Evolutionary conservation across 2,797 vertebrate species (phyloP), one percentile per base, ranked within the genome.

Genomic region (Sebastes cheni): DNA sequence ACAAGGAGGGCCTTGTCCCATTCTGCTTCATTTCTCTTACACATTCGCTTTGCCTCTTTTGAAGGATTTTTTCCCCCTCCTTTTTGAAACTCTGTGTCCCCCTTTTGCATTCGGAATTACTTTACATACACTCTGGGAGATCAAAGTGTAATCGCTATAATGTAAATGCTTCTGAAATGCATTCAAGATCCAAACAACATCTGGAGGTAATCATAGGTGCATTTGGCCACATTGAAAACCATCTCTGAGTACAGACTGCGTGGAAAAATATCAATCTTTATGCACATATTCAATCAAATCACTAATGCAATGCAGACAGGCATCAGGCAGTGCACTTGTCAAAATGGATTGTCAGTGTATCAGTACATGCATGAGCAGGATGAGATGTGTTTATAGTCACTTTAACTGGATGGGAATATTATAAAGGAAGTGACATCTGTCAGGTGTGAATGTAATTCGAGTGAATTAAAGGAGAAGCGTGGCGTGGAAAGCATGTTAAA

Each of bases 1-100:
- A 80, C 81, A 86, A 88, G 81, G 79, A 81, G 79, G 81, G 80
- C 83, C 65, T 80, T 70, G 72, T 69, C 75, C 72, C 42, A 75
- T 30, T 80, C 46, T 67, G 68, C 55, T 67, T 75, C 20, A 56
- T 71, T 62, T 83, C 72, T 79, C 29, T 52, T 34, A 54, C 42
- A 72, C 13, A 54, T 79, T 66, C 22, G 39, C 29, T 23, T 27
- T 50, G 14, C 9, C 8, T 59, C 18, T 52, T 67, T 64, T 11
- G 18, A 20, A 10, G n/a, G 6, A 14, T 55, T 74, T 46, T n/a
- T 46, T 36, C 8, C 4, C 25, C 25, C 52, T 23, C 29, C 16
- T 46, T 32, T 73, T 42, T 32, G 9, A 4, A 11, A 32, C 11
- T 60, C 14, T 22, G 9, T 36, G 27, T 25, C 39, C 12, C 25